Evolutionary conservation across 2,797 vertebrate genomes (phyloP), one percentile per base, ranked within the genome.

Genomic region (Falco cherrug): DNA sequence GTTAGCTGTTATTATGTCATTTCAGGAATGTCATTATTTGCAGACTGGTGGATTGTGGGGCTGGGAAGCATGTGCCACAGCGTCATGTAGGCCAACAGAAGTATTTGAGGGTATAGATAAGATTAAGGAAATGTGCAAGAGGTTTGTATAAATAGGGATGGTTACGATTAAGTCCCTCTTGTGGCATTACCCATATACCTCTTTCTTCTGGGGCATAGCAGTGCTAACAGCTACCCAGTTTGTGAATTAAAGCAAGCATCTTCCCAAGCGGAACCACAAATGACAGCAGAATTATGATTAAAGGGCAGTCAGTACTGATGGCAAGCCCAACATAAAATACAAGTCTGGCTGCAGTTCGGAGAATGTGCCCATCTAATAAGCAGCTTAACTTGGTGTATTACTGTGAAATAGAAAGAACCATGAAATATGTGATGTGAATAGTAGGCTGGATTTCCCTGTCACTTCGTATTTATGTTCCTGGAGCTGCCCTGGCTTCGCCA

Each of bases 321-420:
- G 88, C 22, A 29, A 95, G 73, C 78, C 78, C 90, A 71, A 25
- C 64, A 41, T 47, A 85, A 91, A 87, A 75, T 15, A 24, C 67
- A 92, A 87, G 89, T 31, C 92, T 61, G 74, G 74, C 88, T 95
- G 90, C 1, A 29, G 60, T 95, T 83, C 51, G 75, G 75, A 87
- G 84, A 75, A 93, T 84, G 82, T 86, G 73, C 90, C 95, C 87
- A 69, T 73, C 84, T 91, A 97, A 96, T 89, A 94, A 93, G 89
- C 92, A 69, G 93, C 82, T 93, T 93, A 97, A 78, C 87, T 73
- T 78, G 64, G 87, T 78, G 18, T 73, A 65, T 88, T 88, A 63
- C 82, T 92, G 82, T 86, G 91, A 89, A 94, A 84, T 67, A 88
- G 79, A 89, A 92, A 94, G 92, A 78, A 86, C 87, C 87, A 74